Evolutionary conservation across 1,140 invertebrate species (phyloP), one percentile per base, ranked within the genome.

Genomic region (Diploscapter pachys): DNA sequence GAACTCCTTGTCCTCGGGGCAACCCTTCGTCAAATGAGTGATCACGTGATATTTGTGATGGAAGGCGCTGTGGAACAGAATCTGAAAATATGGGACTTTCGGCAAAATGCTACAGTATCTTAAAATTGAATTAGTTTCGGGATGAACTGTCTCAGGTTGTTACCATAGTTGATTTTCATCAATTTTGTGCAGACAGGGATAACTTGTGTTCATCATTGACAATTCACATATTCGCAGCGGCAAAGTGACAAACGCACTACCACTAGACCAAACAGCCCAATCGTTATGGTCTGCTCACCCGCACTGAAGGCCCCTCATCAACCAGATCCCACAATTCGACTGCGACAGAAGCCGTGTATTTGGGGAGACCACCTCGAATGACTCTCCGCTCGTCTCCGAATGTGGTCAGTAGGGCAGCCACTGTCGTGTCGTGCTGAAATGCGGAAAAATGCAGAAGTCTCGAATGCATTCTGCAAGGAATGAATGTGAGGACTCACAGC

Each of bases 1-100:
- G 50, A 78, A 83, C 48, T 82, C 81, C 0, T 78, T 67, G n/a
- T 75, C 72, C 9, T 52, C 11, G 13, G 81, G 81, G 59, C 81
- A 82, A 48, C 81, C 81, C 50, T 83, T 79, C 5, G 78, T 80
- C 9, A 82, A 59, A 61, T 79, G 82, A 11, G 81, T 82, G 80
- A 82, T 83, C 5, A 73, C 59, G 31, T 78, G 80, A 66, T 83
- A 82, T 53, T 82, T 73, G 8, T 82, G 73, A 73, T 82, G 76
- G 74, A 79, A 82, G 3, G 81, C 79, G 13, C 73, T 66, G 55
- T 83, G 81, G 67, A 83, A 82, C 5, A 82, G 71, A 71, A 82
- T 76, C 82, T 79, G 52, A 53, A 75, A 71, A 69, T 53, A 53
- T 48, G 54, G 5, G n/a, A 76, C n/a, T 4, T 67, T 4, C 51